Evolutionary conservation across 2,888 invertebrate genomes (phyloP), one percentile per base, ranked within the genome.

Genomic region (Dascillus cervinus): DNA sequence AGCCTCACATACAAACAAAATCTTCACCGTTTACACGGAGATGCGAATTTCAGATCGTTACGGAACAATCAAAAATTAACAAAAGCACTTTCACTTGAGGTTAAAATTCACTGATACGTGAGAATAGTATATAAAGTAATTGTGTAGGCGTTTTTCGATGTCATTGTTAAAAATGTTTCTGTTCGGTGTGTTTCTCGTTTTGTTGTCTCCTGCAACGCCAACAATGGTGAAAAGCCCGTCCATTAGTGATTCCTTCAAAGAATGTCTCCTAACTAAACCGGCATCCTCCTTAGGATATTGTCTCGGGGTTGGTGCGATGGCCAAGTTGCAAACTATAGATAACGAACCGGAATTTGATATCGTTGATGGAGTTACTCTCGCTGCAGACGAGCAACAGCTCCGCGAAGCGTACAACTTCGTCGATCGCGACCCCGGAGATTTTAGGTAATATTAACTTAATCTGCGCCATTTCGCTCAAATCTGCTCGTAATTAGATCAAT

Each of bases 401-500:
- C 71, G 85, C 29, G 77, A 80, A 37, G 67, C 78, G 35, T 69
- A 76, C 27, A 78, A 76, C 55, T 74, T 79, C 39, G 66, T 79
- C 43, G 82, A 83, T 49, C 78, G 78, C 39, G 80, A 85, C 65
- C 83, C 85, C 0, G 73, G 77, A 53, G 79, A 82, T 64, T 78
- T 82, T 38, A 72, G 81, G 72, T 82, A 17, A 17, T 17, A 6
- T 4, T 4, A 17, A 17, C 8, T 17, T 17, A 6, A 8, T 17
- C 8, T 6, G 5, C 17, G 17, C 5, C 8, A 17, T 17, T 17
- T 17, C 8, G 8, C 4, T 6, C 4, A 17, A 17, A 17, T 6
- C 4, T 17, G 17, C 5, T 17, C 17, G 17, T 8, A 8, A 17
- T 17, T 17, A 77, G 82, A 22, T 70, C 76, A 0, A 73, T 82